Evolutionary conservation across 2,888 invertebrate species (phyloP), one percentile per base, ranked within the genome.

Genomic region (Boloria selene): DNA sequence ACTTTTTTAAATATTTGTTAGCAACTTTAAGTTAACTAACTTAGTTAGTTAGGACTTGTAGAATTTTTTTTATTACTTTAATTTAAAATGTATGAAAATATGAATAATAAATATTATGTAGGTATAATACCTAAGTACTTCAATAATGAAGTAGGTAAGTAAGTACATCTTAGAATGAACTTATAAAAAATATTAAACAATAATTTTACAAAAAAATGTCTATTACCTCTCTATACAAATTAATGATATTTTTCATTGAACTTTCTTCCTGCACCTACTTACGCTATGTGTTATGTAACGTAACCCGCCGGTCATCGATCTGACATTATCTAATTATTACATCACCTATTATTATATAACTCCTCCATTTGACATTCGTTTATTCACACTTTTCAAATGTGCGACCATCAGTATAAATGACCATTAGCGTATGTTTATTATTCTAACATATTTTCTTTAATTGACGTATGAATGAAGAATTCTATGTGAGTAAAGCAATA

Each of bases 291-390:
- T 85, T 86, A 81, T 76, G 79, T 78, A 87, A 88, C 68, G 22
- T 84, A 82, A 74, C 77, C 83, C 84, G 80, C 84, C 69, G 81
- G 79, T 79, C 81, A 81, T 83, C 81, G 84, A 82, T 83, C 83
- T 60, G 53, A 61, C 82, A 83, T 87, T 88, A 88, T 85, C 87
- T 88, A 88, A 88, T 86, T 87, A 82, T 88, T 87, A 79, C 84
- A 75, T 78, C 84, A 84, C 69, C 71, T 66, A 79, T 86, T 84
- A 79, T 82, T 84, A 80, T 81, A 84, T 79, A 77, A 76, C 72
- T 75, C 74, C 72, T 80, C 77, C 74, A 78, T 81, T 83, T 82
- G 79, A 84, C 80, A 81, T 81, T 80, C 73, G 76, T 73, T 70
- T 71, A 80, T 76, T 75, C 68, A 68, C 70, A 59, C 60, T 66